Conservation (phyloP, 2,888 invertebrate genomes). For the Criorhina ranunculi region DNA sequence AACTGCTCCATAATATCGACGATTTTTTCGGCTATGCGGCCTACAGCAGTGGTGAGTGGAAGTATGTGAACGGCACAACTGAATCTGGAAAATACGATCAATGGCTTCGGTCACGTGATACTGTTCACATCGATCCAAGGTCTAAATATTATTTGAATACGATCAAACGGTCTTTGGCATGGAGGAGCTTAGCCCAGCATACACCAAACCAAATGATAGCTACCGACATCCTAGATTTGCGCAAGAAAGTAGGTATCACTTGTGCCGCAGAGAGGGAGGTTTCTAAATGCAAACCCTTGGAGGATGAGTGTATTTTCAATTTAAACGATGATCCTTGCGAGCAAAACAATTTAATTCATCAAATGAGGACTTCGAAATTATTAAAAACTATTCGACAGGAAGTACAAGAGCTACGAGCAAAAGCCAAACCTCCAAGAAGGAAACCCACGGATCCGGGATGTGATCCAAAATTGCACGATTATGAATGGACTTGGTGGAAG, state of each 20-base stretch:
- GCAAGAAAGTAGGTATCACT: slow-evolving; percentile 77
- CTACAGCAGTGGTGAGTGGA: slow-evolving; percentile 76
- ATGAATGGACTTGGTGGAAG: slow-evolving; percentile 87
- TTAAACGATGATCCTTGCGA: slow-evolving; percentile 86
- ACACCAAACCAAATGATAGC: slow-evolving; percentile 80
- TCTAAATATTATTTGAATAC: slow-evolving; percentile 59
- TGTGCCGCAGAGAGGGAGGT: slow-evolving; percentile 78
- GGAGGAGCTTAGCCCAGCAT: slow-evolving; percentile 53
- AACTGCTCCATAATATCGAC: slow-evolving; percentile 89
- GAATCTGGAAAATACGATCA: slow-evolving; percentile 71
- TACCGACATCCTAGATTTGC: slow-evolving; percentile 83
- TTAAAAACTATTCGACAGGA: slow-evolving; percentile 83
- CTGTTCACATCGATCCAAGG: slow-evolving; percentile 68
- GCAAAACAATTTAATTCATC: slow-evolving; percentile 80
- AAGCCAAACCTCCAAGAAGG: slow-evolving; percentile 84
- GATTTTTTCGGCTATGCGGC: slow-evolving; percentile 84
- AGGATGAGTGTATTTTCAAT: slow-evolving; percentile 85
- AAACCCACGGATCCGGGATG: slow-evolving; percentile 86
- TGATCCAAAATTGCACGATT: slow-evolving; percentile 86
- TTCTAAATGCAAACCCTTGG: slow-evolving; percentile 80
- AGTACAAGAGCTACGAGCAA: slow-evolving; percentile 84
- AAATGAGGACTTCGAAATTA: slow-evolving; percentile 77
- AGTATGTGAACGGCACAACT: slow-evolving; percentile 78
- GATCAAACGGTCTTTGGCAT: slow-evolving; percentile 64
- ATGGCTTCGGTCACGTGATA: slow-evolving; percentile 75